Conservation (phyloP, 2,113 vertebrate species). For the Climacteris rufus region DNA sequence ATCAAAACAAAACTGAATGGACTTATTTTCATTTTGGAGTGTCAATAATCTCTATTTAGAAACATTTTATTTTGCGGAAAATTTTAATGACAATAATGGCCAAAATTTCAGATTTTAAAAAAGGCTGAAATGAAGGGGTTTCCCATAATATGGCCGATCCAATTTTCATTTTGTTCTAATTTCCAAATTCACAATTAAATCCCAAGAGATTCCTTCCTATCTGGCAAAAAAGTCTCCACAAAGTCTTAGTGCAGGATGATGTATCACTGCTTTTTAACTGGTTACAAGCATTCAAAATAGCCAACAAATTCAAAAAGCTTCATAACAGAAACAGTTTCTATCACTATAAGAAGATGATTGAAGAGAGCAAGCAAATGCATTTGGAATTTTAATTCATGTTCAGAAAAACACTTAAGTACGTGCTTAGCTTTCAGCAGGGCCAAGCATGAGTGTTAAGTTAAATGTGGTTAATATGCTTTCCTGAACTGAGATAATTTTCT, state of each 20-base stretch:
- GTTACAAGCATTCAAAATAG: not conserved
- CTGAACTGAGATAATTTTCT: slow-evolving; percentile 37
- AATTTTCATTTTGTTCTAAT: not conserved
- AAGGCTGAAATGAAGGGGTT: not conserved
- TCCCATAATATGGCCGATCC: not conserved
- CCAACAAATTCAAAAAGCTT: not conserved
- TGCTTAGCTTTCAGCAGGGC: not conserved
- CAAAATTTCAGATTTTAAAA: not conserved
- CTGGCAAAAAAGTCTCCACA: not conserved
- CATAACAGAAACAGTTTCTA: not conserved
- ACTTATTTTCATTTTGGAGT: not conserved
- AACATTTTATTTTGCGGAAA: not conserved
- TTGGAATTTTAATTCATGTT: not conserved
- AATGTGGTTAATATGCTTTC: slow-evolving; percentile 20
- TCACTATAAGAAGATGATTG: not conserved
- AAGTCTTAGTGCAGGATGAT: not conserved
- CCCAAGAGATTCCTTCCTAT: not conserved
- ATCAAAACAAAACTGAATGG: not conserved
- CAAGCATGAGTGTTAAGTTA: not conserved
- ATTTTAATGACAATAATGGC: not conserved
- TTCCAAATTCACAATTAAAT: not conserved
- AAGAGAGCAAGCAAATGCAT: not conserved
- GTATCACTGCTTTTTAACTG: not conserved
- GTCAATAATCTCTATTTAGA: not conserved
- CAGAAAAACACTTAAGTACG: not conserved